Evolutionary conservation across 2,888 invertebrate species (phyloP).

Genomic region (Leptinotarsa peninsularis): DNA sequence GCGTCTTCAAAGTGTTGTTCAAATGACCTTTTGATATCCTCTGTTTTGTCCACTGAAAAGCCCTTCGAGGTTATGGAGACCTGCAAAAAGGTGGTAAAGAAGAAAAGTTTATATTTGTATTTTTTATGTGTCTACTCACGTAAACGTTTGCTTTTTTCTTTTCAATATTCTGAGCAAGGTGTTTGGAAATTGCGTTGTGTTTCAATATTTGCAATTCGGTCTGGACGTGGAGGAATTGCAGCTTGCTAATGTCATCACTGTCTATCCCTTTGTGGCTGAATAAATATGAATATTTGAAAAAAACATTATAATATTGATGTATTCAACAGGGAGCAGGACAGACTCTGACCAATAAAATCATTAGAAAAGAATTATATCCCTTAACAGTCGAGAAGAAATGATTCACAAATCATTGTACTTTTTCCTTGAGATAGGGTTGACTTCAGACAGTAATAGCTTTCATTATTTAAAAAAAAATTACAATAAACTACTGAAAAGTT

Average conservation of each 20-base stretch:
- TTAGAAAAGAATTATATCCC: no score
- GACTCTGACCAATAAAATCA: no score
- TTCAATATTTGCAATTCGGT: slow-evolving; percentile 47
- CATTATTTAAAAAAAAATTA: no score
- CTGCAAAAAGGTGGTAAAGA: slow-evolving; percentile 21
- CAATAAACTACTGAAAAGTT: no score
- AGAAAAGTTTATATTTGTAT: background rate
- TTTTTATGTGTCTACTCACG: slow-evolving; percentile 36
- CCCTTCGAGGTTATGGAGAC: slow-evolving; percentile 20
- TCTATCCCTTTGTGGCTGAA: slow-evolving; percentile 39
- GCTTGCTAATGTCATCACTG: slow-evolving; percentile 43
- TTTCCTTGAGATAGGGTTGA: no score
- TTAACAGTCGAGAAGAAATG: no score
- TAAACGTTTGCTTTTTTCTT: slow-evolving; percentile 41
- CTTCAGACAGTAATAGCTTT: no score
- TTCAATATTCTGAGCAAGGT: slow-evolving; percentile 38
- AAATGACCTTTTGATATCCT: slow-evolving; percentile 32
- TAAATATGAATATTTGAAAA: slow-evolving; percentile 19
- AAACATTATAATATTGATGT: no score
- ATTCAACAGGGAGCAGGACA: no score
- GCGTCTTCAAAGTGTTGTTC: slow-evolving; percentile 44
- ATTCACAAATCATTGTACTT: no score
- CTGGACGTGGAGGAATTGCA: slow-evolving; percentile 48
- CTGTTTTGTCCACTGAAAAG: slow-evolving; percentile 24
- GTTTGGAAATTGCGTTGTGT: slow-evolving; percentile 40